Evolutionary conservation across 2,797 vertebrate genomes (phyloP), one percentile per base, ranked within the genome.

Genomic region (Tokudaia tokunoshimensis): DNA sequence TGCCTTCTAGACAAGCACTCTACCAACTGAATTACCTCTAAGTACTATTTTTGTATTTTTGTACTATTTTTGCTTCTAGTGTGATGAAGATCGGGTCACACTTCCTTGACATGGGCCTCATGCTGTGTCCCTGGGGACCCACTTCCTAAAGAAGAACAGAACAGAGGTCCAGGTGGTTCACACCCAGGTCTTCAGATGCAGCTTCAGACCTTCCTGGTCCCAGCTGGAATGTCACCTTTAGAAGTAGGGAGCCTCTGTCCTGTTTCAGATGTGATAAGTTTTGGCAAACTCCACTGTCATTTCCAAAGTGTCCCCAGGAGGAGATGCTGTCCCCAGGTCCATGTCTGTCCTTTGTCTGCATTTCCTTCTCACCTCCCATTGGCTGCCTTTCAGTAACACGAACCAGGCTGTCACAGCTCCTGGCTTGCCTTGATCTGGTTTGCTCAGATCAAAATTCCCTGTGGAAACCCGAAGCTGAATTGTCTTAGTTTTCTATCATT

Each of bases 331-430:
- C 34, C 26, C 52, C 34, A 19, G 72, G 61, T 55, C 91, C 37
- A 22, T 10, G 2, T 57, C 94, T 0, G 0, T 22, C 85, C 84
- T 97, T 89, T 72, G 87, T 94, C 96, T 87, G 80, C 15, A 82
- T 97, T 98, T 98, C 98, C 96, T 95, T 97, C 94, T 92, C 0
- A 0, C 50, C 44, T 94, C 70, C 12, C 22, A 41, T 74, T 11
- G 76, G 88, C 92, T 31, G 0, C 79, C 74, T 34, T 94, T 96
- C 57, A 91, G 79, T 84, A 97, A 96, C 95, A 93, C 37, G 31
- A 20, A 72, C 61, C n/a, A 81, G 98, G 97, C 98, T 98, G 97
- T 98, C 98, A 92, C 97, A 98, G 98, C 98, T 98, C 98, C 92
- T 0, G 26, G 65, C 72, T 92, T 41, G 1, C 84, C 82, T 85